Conservation (phyloP, 64 coral and sea anemone genomes). For the Actinia tenebrosa region DNA sequence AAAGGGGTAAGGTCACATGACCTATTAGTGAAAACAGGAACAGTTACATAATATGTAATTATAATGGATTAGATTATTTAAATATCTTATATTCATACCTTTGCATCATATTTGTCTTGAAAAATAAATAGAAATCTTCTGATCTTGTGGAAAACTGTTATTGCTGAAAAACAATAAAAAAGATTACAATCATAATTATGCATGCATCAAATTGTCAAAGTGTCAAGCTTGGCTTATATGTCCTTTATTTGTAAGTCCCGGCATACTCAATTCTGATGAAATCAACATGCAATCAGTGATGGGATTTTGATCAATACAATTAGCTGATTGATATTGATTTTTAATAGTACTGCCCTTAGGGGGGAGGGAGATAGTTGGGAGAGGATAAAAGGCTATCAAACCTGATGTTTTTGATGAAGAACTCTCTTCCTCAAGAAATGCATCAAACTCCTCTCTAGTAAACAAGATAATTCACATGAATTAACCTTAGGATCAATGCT, state of each 20-base stretch:
- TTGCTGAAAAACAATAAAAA: slow-evolving; percentile 28
- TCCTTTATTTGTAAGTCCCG: too few species aligned
- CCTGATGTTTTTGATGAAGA: slow-evolving; percentile 31
- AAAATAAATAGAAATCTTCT: slow-evolving; percentile 73
- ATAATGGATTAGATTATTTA: not conserved
- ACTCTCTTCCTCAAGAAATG: slow-evolving; percentile 34
- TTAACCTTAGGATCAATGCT: not conserved
- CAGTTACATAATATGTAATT: too few species aligned
- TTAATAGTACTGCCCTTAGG: too few species aligned
- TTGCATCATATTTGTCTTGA: slow-evolving; percentile 51
- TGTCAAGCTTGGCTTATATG: too few species aligned
- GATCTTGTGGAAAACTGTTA: slow-evolving; percentile 44
- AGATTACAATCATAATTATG: too few species aligned
- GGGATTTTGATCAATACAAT: too few species aligned
- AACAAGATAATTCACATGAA: not conserved
- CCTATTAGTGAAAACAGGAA: too few species aligned
- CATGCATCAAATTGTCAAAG: too few species aligned
- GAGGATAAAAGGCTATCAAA: not conserved
- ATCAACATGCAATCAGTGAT: too few species aligned
- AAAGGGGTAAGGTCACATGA: too few species aligned
- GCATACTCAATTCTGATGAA: too few species aligned
- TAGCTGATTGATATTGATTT: too few species aligned
- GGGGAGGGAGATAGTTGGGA: not conserved
- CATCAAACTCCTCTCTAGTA: slow-evolving; percentile 38
- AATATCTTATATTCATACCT: slow-evolving; percentile 22